Base-by-base conservation (phyloP, 2,113 vertebrate genomes). In the Mesocricetus auratus region DNA sequence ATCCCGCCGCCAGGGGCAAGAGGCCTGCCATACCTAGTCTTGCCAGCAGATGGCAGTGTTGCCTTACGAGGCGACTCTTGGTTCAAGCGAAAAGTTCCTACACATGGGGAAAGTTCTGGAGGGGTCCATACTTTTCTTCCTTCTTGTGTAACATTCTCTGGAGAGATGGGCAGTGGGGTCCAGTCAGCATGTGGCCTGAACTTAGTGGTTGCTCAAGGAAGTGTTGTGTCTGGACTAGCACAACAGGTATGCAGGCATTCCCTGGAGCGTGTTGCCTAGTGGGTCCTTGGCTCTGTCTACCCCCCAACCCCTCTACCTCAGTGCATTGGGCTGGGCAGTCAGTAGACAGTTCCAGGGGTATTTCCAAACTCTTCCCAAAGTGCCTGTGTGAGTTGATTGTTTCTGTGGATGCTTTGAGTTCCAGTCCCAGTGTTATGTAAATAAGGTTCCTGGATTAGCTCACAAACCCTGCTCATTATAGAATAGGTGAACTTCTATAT, bases 11-110 rank as follows among this genome's bases (percentile, higher is more conserved):
- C 19, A 10, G 0, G 10, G 0, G 60, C 42, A 12, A 56, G 62
- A 7, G 69, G 58, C 36, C 0, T 39, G 87, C 81, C 62, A 68
- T 88, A 10, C 11, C 22, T 42, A 7, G 2, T 11, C 1, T 0
- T 31, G 81, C 95, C 97, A 96, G 97, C 0, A 98, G 97, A 42
- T 95, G 97, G 97, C 92, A 94, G 82, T 87, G 92, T 83, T 71
- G 81, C 21, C 53, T 74, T 19, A 16, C 1, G 0, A 8, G 62
- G 95, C 56, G 5, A 86, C 71, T 89, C 89, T 86, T 22, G 0
- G 4, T 9, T 53, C 31, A 1, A 17, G 1, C 0, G 2, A 31
- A 31, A 0, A 33, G 50, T 77, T 24, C 15, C 45, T 15, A 16
- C 6, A 3, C 2, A 0, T 82, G 78, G 60, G 73, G 56, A 50